Evolutionary conservation across 37 sponge, comb jelly and placozoan genomes (phyloP).

Genomic region (Diacarnus erythraeanus): DNA sequence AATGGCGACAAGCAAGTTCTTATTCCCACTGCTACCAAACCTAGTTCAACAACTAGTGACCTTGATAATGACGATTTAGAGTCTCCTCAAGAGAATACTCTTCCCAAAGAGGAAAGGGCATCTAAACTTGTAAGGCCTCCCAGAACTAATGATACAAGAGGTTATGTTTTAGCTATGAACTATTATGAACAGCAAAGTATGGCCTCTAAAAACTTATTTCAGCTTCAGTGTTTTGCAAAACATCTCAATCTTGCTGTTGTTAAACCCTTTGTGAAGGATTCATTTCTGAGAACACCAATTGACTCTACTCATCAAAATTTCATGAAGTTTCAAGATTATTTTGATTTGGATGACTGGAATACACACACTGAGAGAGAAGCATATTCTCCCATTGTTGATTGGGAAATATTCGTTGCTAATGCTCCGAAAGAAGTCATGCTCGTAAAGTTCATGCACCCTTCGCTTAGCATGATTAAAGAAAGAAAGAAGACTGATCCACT

Average conservation of each 20-base stretch:
- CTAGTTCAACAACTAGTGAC: too few relatives aligned
- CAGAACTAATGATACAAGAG: too few relatives aligned
- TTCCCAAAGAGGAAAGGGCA: too few relatives aligned
- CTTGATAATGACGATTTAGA: too few relatives aligned
- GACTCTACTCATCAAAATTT: not conserved
- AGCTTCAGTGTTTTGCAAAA: constrained; percentile 56
- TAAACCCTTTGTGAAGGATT: constrained; percentile 23
- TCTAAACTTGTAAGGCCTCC: too few relatives aligned
- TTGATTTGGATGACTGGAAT: constrained; percentile 37
- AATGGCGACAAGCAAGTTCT: too few relatives aligned
- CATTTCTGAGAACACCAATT: constrained; percentile 26
- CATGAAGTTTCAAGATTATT: constrained; percentile 31
- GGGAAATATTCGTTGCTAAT: constrained; percentile 6
- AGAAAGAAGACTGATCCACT: constrained; percentile 12
- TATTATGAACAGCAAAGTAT: constrained; percentile 48
- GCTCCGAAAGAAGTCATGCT: constrained; percentile 37
- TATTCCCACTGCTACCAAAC: too few relatives aligned
- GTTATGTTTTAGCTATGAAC: constrained; percentile 24
- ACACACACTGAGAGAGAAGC: not conserved
- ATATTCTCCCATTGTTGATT: constrained; percentile 24
- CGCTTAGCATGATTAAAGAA: constrained; percentile 10
- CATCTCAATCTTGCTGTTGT: constrained; percentile 18
- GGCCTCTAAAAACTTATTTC: constrained; percentile 35
- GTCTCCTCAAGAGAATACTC: too few relatives aligned
- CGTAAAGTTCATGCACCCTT: constrained; percentile 19